Conservation (phyloP, 1,140 invertebrate genomes). For the Heliconius hewitsoni region DNA sequence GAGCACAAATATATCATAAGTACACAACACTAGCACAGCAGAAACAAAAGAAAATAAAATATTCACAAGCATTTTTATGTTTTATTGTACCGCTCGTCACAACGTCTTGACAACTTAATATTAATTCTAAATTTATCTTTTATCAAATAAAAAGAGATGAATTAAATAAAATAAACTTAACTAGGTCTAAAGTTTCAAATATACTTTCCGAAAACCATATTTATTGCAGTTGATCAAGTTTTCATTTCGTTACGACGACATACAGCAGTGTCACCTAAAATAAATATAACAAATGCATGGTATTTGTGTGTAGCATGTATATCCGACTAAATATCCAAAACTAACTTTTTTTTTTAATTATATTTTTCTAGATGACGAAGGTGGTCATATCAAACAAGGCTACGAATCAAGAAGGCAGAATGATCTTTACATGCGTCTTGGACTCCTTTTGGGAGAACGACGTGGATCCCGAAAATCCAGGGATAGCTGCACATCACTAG, state of each 20-base stretch:
- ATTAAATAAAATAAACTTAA: background rate
- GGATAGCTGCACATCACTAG: slow-evolving; percentile 84
- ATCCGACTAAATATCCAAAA: background rate
- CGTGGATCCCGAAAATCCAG: slow-evolving; percentile 78
- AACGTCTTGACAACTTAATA: background rate
- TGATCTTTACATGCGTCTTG: slow-evolving; percentile 93
- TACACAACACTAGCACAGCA: background rate
- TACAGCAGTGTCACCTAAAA: background rate
- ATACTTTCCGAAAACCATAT: too few relatives aligned
- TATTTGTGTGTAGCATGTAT: slow-evolving; percentile 40
- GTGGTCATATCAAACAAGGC: slow-evolving; percentile 84
- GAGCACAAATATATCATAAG: background rate
- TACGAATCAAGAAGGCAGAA: slow-evolving; percentile 84
- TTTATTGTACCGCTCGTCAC: background rate
- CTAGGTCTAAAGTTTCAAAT: background rate
- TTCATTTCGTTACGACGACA: background rate
- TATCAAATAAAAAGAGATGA: background rate
- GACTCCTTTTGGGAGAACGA: slow-evolving; percentile 89
- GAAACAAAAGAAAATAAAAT: too few relatives aligned
- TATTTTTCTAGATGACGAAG: slow-evolving; percentile 85
- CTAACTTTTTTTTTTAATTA: background rate
- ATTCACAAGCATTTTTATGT: background rate
- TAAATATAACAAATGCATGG: slow-evolving; percentile 39
- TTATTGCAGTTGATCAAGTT: background rate
- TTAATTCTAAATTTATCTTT: background rate